These are phyloP conservation scores for Syngnathus typhle DNA, from an alignment of 2,113 vertebrate species.

Conservation along the genomic window DNA sequence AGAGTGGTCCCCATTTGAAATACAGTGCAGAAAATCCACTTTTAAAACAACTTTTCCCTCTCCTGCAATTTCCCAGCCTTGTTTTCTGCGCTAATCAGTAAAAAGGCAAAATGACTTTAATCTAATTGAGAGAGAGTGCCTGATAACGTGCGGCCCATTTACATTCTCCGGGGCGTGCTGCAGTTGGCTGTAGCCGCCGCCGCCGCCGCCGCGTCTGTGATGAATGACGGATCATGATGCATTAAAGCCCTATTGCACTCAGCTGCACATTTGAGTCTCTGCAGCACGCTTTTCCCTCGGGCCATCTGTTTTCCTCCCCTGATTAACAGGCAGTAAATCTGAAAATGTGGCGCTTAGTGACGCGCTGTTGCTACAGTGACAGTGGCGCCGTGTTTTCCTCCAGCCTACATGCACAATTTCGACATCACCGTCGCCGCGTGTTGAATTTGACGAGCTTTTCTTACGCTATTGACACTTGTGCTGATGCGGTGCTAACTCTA, in stretches of 20 bases:
- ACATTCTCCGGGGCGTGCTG: constrained; percentile 30
- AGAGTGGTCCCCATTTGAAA: too few relatives aligned
- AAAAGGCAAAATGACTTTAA: constrained; percentile 32
- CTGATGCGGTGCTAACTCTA: constrained; percentile 34
- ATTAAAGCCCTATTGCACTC: constrained; percentile 52
- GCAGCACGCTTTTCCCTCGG: constrained; percentile 35
- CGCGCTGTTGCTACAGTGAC: constrained; percentile 39
- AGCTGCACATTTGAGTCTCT: constrained; percentile 51
- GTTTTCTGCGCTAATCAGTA: constrained; percentile 18
- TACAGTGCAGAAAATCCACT: too few relatives aligned
- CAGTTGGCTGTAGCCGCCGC: constrained; percentile 28
- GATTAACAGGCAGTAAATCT: constrained; percentile 56
- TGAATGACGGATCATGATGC: constrained; percentile 49
- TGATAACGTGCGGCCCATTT: constrained; percentile 35
- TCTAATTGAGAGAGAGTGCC: constrained; percentile 19
- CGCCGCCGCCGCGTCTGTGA: constrained; percentile 17
- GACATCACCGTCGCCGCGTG: background rate
- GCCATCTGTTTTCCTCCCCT: constrained; percentile 51
- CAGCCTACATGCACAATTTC: background rate
- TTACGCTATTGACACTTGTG: constrained; percentile 36
- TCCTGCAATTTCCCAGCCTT: background rate
- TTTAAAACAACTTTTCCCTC: background rate
- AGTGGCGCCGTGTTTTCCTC: constrained; percentile 30
- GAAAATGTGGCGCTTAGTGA: constrained; percentile 25
- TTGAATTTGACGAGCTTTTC: constrained; percentile 11